Evolutionary conservation across 2,797 vertebrate species (phyloP).

Genomic region (Leptodactylus fallax): DNA sequence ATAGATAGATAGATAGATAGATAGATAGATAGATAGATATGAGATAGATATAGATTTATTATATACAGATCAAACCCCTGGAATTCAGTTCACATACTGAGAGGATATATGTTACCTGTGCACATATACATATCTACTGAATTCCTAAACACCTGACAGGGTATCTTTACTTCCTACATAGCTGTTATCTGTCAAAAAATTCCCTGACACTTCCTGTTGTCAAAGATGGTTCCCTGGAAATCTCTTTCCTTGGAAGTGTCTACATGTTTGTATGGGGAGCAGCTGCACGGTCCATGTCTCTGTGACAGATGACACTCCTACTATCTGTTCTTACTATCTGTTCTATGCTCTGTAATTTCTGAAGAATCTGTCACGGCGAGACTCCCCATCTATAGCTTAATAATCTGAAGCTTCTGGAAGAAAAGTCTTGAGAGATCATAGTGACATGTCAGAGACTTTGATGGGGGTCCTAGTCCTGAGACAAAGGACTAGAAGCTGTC

Average conservation of each 20-base stretch:
- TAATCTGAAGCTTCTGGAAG: background rate
- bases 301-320: constrained; percentile 28
- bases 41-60: background rate
- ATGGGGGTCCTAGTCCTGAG: no score
- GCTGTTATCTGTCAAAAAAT: background rate
- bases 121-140: no score
- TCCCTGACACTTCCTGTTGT: background rate
- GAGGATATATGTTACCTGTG: no score
- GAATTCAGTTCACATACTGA: no score
- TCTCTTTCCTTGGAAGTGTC: constrained; percentile 21
- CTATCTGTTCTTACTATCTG: constrained; percentile 20
- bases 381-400: background rate
- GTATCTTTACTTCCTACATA: background rate
- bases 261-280: background rate
- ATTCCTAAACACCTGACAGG: background rate
- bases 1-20: background rate
- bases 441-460: no score
- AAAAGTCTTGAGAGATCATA: no score
- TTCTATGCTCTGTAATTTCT: background rate
- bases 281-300: background rate
- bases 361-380: background rate
- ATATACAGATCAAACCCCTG: no score
- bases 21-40: background rate
- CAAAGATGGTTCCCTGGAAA: constrained; percentile 1
- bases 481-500: no score